phyloP scores from a whole-genome alignment of 1,140 invertebrate species.

The Drosophila erecta region DNA sequence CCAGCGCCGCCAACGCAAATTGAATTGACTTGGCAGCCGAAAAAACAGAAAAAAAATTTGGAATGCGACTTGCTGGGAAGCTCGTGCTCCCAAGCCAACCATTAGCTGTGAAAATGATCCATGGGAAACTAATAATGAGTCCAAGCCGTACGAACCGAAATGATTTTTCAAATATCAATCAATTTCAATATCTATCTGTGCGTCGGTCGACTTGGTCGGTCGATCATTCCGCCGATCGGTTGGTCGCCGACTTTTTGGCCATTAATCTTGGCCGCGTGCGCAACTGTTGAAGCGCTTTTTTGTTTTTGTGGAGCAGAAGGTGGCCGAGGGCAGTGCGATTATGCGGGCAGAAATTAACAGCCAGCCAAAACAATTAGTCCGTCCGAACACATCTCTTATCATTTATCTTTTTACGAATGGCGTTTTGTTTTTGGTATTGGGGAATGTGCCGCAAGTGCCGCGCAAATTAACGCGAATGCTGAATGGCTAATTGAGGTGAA shows the following conservation, averaged over 20 bases:
- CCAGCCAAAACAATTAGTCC: conserved; percentile 77
- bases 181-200: conserved; percentile 69
- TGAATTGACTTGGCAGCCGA: conserved; percentile 34
- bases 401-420: conserved; percentile 57
- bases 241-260: conserved; percentile 17
- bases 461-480: conserved; percentile 78
- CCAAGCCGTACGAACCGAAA: conserved; percentile 47
- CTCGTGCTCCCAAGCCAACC: conserved; percentile 46
- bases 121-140: conserved; percentile 76
- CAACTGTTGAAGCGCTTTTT: conserved; percentile 76
- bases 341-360: conserved; percentile 81
- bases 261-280: conserved; percentile 81
- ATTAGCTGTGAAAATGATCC: conserved; percentile 70
- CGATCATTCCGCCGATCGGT: not conserved
- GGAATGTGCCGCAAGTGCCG: conserved; percentile 81
- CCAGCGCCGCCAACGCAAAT: conserved; percentile 71
- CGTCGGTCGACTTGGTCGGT: conserved; percentile 5
- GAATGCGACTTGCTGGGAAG: conserved; percentile 20
- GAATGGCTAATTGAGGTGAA: conserved; percentile 67
- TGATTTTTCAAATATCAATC: conserved; percentile 81
- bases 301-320: conserved; percentile 72
- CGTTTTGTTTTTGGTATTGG: conserved; percentile 46
- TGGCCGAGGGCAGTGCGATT: conserved; percentile 74
- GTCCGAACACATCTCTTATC: conserved; percentile 54
- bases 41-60: not conserved